Percentiles rank a stretch among this genome's conserved stretches.
Evolutionary conservation across 2,888 invertebrate genomes (phyloP).

Genomic region (Emmelina monodactyla): DNA sequence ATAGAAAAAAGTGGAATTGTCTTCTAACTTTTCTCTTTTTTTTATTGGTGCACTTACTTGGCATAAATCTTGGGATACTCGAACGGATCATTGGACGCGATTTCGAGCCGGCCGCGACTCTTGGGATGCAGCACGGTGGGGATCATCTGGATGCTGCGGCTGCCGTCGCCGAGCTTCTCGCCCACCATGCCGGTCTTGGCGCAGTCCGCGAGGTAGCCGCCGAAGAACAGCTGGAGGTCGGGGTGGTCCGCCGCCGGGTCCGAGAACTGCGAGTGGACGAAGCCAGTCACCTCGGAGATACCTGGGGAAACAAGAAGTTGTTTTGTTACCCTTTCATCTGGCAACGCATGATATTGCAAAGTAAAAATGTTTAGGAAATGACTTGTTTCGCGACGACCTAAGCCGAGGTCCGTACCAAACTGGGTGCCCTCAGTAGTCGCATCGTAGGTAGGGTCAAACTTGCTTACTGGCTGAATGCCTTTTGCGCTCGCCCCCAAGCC

Average conservation of each 20-base stretch:
- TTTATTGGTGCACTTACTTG: slow-evolving; percentile 65
- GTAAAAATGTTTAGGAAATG: too few relatives aligned
- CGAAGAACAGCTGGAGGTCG: slow-evolving; percentile 87
- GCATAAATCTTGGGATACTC: slow-evolving; percentile 86
- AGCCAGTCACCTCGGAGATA: slow-evolving; percentile 85
- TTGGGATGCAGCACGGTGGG: slow-evolving; percentile 87
- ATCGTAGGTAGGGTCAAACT: too few relatives aligned
- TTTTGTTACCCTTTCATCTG: too few relatives aligned
- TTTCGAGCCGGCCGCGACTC: slow-evolving; percentile 79
- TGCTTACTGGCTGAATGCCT: too few relatives aligned
- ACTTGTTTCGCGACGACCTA: too few relatives aligned
- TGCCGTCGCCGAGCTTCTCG: slow-evolving; percentile 73
- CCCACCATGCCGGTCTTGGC: slow-evolving; percentile 88
- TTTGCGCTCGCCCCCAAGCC: too few relatives aligned
- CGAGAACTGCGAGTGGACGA: slow-evolving; percentile 81
- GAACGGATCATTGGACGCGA: slow-evolving; percentile 80
- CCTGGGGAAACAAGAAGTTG: too few relatives aligned
- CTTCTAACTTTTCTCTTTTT: too few relatives aligned
- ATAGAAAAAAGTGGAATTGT: too few relatives aligned
- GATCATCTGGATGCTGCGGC: slow-evolving; percentile 74
- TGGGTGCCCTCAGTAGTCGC: too few relatives aligned
- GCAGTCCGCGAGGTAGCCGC: slow-evolving; percentile 85
- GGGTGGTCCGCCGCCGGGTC: slow-evolving; percentile 79
- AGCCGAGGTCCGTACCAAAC: too few relatives aligned
- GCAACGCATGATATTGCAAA: too few relatives aligned